A percentile compares a stretch with the other conserved stretches of the same genome.
Evolutionary conservation across 1,140 invertebrate genomes (phyloP).

Genomic region (Matsumurasca onukii): DNA sequence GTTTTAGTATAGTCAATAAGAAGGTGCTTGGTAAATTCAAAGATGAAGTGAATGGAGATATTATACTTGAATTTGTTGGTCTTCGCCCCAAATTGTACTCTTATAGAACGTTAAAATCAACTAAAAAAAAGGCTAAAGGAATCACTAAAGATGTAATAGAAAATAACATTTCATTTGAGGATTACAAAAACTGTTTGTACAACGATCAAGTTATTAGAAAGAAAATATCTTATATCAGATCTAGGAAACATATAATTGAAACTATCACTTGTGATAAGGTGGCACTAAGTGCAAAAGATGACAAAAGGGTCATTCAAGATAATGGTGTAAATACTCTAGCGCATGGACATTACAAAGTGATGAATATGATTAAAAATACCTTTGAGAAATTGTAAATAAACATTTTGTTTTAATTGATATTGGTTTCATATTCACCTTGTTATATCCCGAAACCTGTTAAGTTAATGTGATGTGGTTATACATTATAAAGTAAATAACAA

Average conservation of each 20-base stretch:
- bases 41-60: slow-evolving; percentile 50
- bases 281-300: slow-evolving; percentile 32
- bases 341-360: slow-evolving; percentile 31
- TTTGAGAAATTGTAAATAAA: no score
- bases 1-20: slow-evolving; percentile 41
- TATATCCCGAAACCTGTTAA: no score
- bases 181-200: slow-evolving; percentile 34
- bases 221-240: slow-evolving; percentile 28
- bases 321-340: slow-evolving; percentile 32
- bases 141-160: slow-evolving; percentile 38
- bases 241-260: slow-evolving; percentile 32
- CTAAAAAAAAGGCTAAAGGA: slow-evolving; percentile 42
- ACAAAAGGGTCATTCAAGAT: slow-evolving; percentile 33
- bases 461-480: no score
- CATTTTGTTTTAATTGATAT: no score
- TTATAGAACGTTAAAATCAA: slow-evolving; percentile 37
- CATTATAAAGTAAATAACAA: no score
- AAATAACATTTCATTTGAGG: slow-evolving; percentile 32
- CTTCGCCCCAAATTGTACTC: slow-evolving; percentile 51
- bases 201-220: slow-evolving; percentile 19
- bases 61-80: slow-evolving; percentile 49
- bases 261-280: slow-evolving; percentile 32
- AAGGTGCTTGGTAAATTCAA: slow-evolving; percentile 54
- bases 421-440: no score
- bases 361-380: no score